Evolutionary conservation across 2,888 invertebrate genomes (phyloP).

Genomic region (Melangyna quadrimaculata): DNA sequence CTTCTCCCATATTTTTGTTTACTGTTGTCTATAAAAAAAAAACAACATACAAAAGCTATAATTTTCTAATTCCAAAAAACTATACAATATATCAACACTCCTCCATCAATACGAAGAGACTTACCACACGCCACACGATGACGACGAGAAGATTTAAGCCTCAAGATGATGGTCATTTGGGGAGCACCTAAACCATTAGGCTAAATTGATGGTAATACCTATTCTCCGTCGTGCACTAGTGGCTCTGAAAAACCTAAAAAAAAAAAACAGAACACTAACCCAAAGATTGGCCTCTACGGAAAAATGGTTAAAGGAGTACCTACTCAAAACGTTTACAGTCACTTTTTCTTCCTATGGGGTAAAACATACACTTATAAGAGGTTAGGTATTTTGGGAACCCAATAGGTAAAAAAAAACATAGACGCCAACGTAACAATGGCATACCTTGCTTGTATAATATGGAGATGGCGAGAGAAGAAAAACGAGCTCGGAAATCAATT

Average conservation of each 20-base stretch:
- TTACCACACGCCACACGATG: background rate
- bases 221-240: conserved; percentile 36
- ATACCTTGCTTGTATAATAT: background rate
- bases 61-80: conserved; percentile 31
- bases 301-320: background rate
- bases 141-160: conserved; percentile 21
- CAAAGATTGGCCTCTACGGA: conserved; percentile 13
- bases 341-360: conserved; percentile 16
- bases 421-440: conserved; percentile 16
- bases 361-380: background rate
- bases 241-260: background rate
- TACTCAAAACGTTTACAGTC: conserved; percentile 40
- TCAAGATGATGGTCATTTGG: conserved; percentile 60
- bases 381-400: background rate
- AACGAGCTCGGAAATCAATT: conserved; percentile 46
- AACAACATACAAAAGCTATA: conserved; percentile 7
- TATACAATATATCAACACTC: conserved; percentile 37
- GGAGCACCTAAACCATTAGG: conserved; percentile 34
- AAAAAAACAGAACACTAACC: background rate
- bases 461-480: background rate
- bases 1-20: conserved; percentile 4
- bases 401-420: background rate
- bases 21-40: background rate
- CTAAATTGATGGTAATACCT: conserved; percentile 60
- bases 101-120: background rate